Percentiles rank a stretch among this genome's conserved stretches.
Evolutionary conservation across 2,888 invertebrate species (phyloP).

Genomic region (Meiosimyza platycephala): DNA sequence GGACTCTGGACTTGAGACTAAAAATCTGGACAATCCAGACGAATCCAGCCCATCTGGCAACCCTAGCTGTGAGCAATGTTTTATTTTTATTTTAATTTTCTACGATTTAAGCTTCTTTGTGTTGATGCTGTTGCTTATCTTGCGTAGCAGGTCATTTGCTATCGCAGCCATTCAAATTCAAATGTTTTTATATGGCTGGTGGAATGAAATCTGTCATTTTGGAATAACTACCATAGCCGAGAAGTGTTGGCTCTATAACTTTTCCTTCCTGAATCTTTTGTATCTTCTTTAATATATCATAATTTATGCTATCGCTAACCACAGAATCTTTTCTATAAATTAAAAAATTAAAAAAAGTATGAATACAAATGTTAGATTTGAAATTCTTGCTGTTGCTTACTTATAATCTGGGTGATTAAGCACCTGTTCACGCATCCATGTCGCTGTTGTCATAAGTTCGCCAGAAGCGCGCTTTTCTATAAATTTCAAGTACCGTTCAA

Average conservation of each 20-base stretch:
- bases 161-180: conserved; percentile 57
- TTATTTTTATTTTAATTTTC: background rate
- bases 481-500: conserved; percentile 94
- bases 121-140: background rate
- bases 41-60: too few relatives aligned
- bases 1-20: too few relatives aligned
- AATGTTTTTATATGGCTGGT: conserved; percentile 75
- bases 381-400: conserved; percentile 69
- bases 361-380: background rate
- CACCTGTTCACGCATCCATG: conserved; percentile 94
- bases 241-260: conserved; percentile 78
- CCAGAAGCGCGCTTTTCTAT: conserved; percentile 90
- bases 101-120: conserved; percentile 26
- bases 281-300: conserved; percentile 85
- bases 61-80: too few relatives aligned
- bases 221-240: conserved; percentile 78
- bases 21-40: too few relatives aligned
- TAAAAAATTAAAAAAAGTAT: background rate
- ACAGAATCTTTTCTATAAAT: conserved; percentile 82
- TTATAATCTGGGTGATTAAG: conserved; percentile 89
- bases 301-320: conserved; percentile 88
- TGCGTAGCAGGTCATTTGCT: conserved; percentile 18
- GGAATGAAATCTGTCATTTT: conserved; percentile 90
- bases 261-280: conserved; percentile 79
- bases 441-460: conserved; percentile 91